phyloP scores from a whole-genome alignment of 2,888 invertebrate species.

The Scotopteryx bipunctaria region DNA sequence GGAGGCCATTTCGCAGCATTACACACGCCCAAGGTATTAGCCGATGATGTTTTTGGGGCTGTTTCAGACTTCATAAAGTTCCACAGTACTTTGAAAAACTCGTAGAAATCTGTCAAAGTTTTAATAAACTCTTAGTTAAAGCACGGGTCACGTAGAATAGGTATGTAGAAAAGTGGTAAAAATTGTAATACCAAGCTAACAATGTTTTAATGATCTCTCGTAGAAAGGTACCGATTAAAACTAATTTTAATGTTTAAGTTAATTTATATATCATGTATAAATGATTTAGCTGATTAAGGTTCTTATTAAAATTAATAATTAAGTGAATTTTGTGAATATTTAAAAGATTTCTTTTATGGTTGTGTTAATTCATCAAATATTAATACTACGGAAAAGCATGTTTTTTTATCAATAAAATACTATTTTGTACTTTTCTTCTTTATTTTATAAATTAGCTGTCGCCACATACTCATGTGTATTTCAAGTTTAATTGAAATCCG shows the following conservation, averaged over 20 bases:
- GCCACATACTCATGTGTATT: no score
- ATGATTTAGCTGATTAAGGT: no score
- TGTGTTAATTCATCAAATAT: neutral
- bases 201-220: no score
- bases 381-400: conserved; percentile 10
- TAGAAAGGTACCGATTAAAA: no score
- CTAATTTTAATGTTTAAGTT: no score
- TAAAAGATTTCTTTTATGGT: neutral
- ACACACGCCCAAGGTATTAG: conserved; percentile 88
- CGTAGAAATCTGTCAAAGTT: neutral
- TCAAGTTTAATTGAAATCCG: no score
- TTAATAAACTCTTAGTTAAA: neutral
- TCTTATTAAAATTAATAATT: neutral
- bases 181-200: no score
- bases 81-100: conserved; percentile 28
- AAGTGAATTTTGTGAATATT: neutral
- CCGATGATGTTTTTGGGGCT: conserved; percentile 81
- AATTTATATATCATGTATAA: no score
- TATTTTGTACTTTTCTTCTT: neutral
- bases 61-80: conserved; percentile 56
- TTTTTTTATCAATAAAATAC: neutral
- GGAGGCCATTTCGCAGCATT: conserved; percentile 95
- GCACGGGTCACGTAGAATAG: neutral
- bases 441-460: no score
- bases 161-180: neutral